Conservation (phyloP, 2,888 invertebrate genomes). For the Mimumesa dahlbomi region DNA sequence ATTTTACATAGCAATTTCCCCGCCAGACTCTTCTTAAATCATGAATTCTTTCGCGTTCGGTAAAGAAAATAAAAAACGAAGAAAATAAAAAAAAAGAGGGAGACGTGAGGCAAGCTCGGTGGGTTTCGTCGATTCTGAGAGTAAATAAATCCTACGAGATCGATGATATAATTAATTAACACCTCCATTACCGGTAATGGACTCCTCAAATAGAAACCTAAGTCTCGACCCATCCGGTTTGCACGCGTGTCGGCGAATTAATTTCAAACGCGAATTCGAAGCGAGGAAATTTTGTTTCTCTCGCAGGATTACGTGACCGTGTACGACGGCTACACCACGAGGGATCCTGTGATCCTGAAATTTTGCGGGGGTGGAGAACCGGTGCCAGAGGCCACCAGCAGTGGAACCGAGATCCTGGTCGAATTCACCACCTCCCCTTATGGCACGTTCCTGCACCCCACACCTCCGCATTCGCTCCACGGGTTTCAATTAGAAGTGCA, state of each 20-base stretch:
- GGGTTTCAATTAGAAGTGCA: conserved; percentile 95
- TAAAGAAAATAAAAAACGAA: no score
- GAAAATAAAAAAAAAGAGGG: no score
- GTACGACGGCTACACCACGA: conserved; percentile 93
- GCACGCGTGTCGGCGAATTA: no score
- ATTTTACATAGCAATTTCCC: conserved; percentile 32
- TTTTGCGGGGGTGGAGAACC: conserved; percentile 95
- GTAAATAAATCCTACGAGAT: no score
- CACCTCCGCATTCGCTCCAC: conserved; percentile 88
- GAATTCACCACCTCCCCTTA: conserved; percentile 95
- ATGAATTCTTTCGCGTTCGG: conserved; percentile 11
- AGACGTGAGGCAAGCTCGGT: no score
- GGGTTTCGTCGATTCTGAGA: no score
- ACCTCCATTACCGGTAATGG: no score
- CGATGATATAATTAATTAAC: no score
- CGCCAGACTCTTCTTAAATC: conserved; percentile 33
- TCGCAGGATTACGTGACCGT: conserved; percentile 91
- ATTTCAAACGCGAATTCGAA: no score
- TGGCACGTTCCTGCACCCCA: conserved; percentile 92
- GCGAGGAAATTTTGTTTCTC: no score
- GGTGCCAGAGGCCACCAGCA: conserved; percentile 92
- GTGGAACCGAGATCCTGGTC: conserved; percentile 92
- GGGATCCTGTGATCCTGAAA: conserved; percentile 92
- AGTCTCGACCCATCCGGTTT: no score
- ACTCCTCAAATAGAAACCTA: no score